Base-by-base conservation (phyloP, 2,888 invertebrate species). In the Mythimna lalbum region DNA sequence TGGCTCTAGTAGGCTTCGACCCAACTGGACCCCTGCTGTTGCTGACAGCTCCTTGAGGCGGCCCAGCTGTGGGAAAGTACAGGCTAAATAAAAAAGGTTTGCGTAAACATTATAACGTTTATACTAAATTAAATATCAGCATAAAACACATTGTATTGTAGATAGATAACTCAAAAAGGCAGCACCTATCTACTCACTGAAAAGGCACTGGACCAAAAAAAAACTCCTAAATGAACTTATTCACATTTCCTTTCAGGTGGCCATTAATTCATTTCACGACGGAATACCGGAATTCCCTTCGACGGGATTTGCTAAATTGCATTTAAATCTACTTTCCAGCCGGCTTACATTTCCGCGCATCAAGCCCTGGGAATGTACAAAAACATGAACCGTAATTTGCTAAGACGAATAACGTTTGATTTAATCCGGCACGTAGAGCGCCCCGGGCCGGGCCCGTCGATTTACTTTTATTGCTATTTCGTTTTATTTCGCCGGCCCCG, bases 331-430 rank as follows among this genome's bases (percentile, higher is more conserved):
- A 89, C 88, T 88, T 90, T 88, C 86, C 86, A 88, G 86, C 87
- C 87, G 86, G 83, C 88, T 91, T 91, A 90, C 89, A 90, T 92
- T 92, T 91, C 89, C 90, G 89, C 88, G 88, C 92, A 89, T 92
- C 90, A 88, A 90, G 89, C 90, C 88, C 86, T 87, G 87, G 88
- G 88, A 92, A 90, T 92, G 89, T 91, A 92, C 91, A 92, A 93
- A 93, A 93, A 93, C 93, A 92, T 90, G 90, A 91, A 92, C 91
- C 93, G 93, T 94, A 95, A 95, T 95, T 95, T 95, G 92, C 93
- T 94, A 94, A 94, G 94, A 94, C 94, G 93, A 94, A 94, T 94
- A 95, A 94, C 92, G 94, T 95, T 94, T 95, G 95, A 94, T 94
- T 95, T 95, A 93, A 94, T 94, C 93, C 93, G 90, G 92, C 94